A percentile compares a stretch with the other conserved stretches of the same genome.
Evolutionary conservation across 1,140 invertebrate genomes (phyloP).

Genomic region (Leptestheria dahalacensis): DNA sequence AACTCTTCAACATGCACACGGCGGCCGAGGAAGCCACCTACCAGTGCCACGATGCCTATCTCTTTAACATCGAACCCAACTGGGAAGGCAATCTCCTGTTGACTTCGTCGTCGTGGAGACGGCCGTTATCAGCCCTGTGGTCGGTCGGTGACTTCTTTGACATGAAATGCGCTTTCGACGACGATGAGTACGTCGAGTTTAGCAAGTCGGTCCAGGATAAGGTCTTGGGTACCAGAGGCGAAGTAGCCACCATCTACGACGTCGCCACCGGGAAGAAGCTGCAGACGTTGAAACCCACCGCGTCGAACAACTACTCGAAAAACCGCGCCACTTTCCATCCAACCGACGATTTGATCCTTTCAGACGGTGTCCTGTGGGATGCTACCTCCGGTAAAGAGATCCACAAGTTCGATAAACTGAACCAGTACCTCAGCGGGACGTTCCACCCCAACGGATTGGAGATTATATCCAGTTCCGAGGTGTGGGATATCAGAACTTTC

Average conservation of each 20-base stretch:
- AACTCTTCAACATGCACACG: constrained; percentile 65
- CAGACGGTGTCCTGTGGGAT: constrained; percentile 94
- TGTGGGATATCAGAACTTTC: constrained; percentile 93
- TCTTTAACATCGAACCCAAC: constrained; percentile 58
- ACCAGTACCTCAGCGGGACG: constrained; percentile 81
- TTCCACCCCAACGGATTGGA: constrained; percentile 96
- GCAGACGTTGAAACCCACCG: constrained; percentile 52
- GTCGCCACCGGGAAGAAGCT: constrained; percentile 61
- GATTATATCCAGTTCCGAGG: constrained; percentile 35
- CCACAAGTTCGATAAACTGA: constrained; percentile 96
- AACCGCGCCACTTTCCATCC: constrained; percentile 89
- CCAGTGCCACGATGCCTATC: constrained; percentile 64
- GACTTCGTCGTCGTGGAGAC: constrained; percentile 69
- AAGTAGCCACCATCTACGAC: constrained; percentile 72
- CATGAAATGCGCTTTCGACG: constrained; percentile 51
- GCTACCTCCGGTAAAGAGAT: constrained; percentile 69
- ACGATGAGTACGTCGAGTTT: constrained; percentile 83
- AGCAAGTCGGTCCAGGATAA: constrained; percentile 70
- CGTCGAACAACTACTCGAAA: constrained; percentile 81
- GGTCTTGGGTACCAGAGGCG: constrained; percentile 65
- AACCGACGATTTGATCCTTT: constrained; percentile 81
- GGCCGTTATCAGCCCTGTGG: constrained; percentile 73
- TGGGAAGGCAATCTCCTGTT: constrained; percentile 60
- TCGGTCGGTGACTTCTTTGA: constrained; percentile 52
- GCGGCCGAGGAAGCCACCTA: constrained; percentile 61